Evolutionary conservation across 2,888 invertebrate species (phyloP), one percentile per base, ranked within the genome.

Genomic region (Belgica antarctica): DNA sequence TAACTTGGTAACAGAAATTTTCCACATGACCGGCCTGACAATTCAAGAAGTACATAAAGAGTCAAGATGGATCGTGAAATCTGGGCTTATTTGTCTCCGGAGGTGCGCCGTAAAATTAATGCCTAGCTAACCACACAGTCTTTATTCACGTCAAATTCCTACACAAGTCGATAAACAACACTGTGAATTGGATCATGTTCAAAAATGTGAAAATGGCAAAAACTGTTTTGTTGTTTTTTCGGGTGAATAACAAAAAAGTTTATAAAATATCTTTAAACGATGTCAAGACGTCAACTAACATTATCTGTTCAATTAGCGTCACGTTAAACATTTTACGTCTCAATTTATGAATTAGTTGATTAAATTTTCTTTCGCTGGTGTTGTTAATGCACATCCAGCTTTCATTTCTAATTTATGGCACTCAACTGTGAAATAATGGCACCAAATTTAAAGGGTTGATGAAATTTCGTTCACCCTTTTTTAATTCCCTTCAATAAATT

Each of bases 271-370:
- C n/a, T n/a, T n/a, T n/a, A n/a, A 52, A 52, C 17, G 19, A 12
- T 22, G 17, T 52, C 22, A 52, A 52, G 52, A 52, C 52, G 22
- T 52, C 57, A 57, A 27, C 61, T 4, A 61, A 61, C 15, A n/a
- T 17, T 61, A 25, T 61, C 61, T n/a, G 7, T 15, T 25, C 28
- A 25, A 28, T 61, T 61, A 3, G 27, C 15, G 25, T 61, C 61
- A 28, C 1, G 52, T 17, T 7, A 52, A 52, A 52, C 22, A 52
- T 52, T 61, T 61, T 22, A 61, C 25, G 61, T 24, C 61, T 61
- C 61, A 61, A 61, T 61, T 61, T 25, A 61, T 28, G 61, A 61
- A 61, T 61, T 61, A 61, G 61, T 61, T 61, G 61, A 61, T 61
- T 61, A 61, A 61, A 22, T 61, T 61, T 61, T 61, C 1, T n/a